Evolutionary conservation across 1,140 invertebrate species (phyloP), one percentile per base, ranked within the genome.

Genomic region (Chrysopa pallens): DNA sequence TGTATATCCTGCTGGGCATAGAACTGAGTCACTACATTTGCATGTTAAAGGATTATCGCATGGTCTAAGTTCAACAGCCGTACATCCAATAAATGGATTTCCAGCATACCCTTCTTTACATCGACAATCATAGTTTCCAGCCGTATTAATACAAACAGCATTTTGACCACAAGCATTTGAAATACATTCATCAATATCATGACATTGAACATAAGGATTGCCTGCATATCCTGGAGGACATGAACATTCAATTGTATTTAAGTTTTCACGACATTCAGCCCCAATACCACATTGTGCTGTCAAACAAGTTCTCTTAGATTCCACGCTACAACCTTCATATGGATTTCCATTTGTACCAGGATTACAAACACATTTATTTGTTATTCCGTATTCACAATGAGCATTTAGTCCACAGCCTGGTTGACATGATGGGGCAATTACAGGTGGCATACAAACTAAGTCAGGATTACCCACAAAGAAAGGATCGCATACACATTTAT

Each of bases 401-500:
- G 86, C 82, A 59, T 88, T 85, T 15, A 68, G 52, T 1, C 80
- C 84, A 58, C 88, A 93, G 14, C 45, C 53, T n/a, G 88, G 88
- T 29, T 70, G 63, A 59, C 89, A 93, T 15, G 67, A 62, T 14
- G 88, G 86, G 50, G 79, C 76, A 36, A 72, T 64, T 47, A 86
- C 71, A 8, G 86, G 86, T 56, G 87, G 87, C 74, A 91, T 87
- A 56, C 87, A 92, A 15, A 91, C 67, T 7, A 89, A 62, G 53
- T 88, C 80, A 1, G 87, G 85, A 62, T 91, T 87, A 49, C 88
- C 88, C 45, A 89, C 72, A 57, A 90, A 90, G 53, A 80, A 84
- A 1, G 80, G 74, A 57, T 88, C 74, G 56, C 88, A 93, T 17
- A 86, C 69, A 62, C 88, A 93, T 61, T 79, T 80, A 46, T 86